Conservation (phyloP, 2,113 vertebrate species). For the Martes martes region DNA sequence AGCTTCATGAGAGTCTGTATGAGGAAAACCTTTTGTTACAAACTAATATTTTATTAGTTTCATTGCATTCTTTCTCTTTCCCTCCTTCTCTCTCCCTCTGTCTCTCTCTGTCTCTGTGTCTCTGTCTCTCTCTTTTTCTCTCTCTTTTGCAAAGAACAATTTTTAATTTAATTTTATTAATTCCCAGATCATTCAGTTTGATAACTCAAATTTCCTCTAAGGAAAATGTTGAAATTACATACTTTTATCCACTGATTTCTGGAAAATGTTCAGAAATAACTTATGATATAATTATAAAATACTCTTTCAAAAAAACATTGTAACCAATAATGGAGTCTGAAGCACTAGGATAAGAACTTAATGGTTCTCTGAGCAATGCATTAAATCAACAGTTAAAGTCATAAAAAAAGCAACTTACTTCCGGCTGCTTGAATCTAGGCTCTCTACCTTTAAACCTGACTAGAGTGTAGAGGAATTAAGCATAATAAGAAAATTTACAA, state of each 20-base stretch:
- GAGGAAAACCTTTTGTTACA: neutral
- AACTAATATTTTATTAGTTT: neutral
- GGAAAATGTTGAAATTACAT: constrained; percentile 36
- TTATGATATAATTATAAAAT: constrained; percentile 23
- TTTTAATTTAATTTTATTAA: constrained; percentile 29
- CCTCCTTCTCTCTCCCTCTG: neutral
- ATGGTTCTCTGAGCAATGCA: neutral
- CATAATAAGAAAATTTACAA: neutral
- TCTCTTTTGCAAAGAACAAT: neutral
- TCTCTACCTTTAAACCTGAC: neutral
- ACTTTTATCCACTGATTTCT: constrained; percentile 50
- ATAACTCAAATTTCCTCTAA: constrained; percentile 51
- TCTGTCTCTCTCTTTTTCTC: neutral
- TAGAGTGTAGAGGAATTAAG: neutral
- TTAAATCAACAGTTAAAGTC: neutral
- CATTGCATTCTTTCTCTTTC: neutral
- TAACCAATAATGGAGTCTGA: constrained; percentile 21
- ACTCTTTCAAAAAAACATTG: neutral
- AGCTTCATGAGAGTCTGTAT: neutral
- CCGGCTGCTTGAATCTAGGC: neutral
- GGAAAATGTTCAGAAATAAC: constrained; percentile 56
- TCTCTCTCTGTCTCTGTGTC: neutral
- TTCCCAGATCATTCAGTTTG: constrained; percentile 15
- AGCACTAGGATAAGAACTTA: neutral
- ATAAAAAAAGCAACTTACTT: neutral